These are phyloP conservation scores for Megalurothrips usitatus DNA, from an alignment of 2,888 invertebrate species.

Conservation along the genomic window DNA sequence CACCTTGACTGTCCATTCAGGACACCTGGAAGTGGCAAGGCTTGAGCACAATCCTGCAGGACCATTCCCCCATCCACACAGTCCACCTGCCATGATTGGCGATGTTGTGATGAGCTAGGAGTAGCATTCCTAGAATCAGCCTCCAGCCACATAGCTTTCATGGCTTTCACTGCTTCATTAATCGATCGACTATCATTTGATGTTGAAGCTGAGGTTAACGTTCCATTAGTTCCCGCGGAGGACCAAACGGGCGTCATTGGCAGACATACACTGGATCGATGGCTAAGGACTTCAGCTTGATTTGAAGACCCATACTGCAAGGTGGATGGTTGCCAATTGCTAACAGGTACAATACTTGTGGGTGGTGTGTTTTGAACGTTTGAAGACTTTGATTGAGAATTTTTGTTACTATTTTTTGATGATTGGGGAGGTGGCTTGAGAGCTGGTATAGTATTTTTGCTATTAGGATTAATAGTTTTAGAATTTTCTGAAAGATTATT, in stretches of 20 bases:
- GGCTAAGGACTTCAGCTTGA: neutral
- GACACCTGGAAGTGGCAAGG: neutral
- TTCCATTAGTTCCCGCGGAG: neutral
- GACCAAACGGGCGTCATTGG: neutral
- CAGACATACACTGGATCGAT: neutral
- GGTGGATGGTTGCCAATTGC: slow-evolving; percentile 44
- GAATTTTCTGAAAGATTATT: slow-evolving; percentile 43
- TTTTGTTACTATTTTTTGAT: slow-evolving; percentile 40
- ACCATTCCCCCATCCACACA: neutral
- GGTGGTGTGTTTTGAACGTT: slow-evolving; percentile 36
- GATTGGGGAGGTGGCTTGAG: slow-evolving; percentile 50
- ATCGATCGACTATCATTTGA: neutral
- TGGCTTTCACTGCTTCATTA: neutral
- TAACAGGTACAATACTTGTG: slow-evolving; percentile 46
- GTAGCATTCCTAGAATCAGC: neutral
- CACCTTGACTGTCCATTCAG: neutral
- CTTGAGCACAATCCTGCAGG: neutral
- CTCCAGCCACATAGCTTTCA: neutral
- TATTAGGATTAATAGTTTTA: slow-evolving; percentile 38
- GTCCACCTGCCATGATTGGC: neutral
- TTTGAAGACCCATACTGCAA: slow-evolving; percentile 33
- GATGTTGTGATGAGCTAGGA: neutral
- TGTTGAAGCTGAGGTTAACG: neutral
- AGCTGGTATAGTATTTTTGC: slow-evolving; percentile 45
- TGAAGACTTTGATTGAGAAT: slow-evolving; percentile 40